Evolutionary conservation across 53 echinoderm and acorn worm genomes (phyloP).

Genomic region (Paracentrotus lividus): DNA sequence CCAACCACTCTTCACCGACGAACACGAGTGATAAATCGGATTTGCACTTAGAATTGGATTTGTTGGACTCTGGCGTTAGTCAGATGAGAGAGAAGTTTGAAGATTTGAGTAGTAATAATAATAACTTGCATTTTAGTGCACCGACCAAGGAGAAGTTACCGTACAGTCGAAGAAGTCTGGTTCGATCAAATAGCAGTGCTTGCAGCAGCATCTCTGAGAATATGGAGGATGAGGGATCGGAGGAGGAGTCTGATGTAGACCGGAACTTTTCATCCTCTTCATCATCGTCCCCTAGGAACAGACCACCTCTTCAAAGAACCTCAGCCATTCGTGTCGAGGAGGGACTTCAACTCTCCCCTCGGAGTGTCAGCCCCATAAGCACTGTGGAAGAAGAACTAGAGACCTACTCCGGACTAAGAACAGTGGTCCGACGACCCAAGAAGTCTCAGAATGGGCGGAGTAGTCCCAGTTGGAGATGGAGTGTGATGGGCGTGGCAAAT

Average conservation of each 20-base stretch:
- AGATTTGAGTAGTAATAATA: conserved; percentile 61
- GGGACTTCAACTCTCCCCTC: neutral
- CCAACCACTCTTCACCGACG: neutral
- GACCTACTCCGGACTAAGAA: conserved; percentile 48
- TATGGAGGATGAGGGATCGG: neutral
- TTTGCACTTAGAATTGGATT: neutral
- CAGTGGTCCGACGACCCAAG: conserved; percentile 51
- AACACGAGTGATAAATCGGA: neutral
- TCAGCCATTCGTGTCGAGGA: conserved; percentile 40
- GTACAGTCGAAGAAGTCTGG: conserved; percentile 34
- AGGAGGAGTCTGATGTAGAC: neutral
- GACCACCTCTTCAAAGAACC: conserved; percentile 53
- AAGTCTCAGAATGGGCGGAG: conserved; percentile 50
- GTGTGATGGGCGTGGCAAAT: conserved; percentile 51
- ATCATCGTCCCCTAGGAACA: conserved; percentile 25
- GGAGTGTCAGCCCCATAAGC: conserved; percentile 46
- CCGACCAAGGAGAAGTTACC: conserved; percentile 42
- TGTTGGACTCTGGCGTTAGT: neutral
- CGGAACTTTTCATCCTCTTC: conserved; percentile 17
- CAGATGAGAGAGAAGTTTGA: conserved; percentile 49
- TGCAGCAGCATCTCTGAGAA: conserved; percentile 67
- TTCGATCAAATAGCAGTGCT: conserved; percentile 33
- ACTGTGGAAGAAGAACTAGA: conserved; percentile 56
- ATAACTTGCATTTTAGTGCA: conserved; percentile 37
- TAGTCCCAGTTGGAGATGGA: conserved; percentile 68